Percentiles rank a stretch among this genome's conserved stretches.
phyloP scores from a whole-genome alignment of 2,888 invertebrate species.

The Drosophila prolongata region DNA sequence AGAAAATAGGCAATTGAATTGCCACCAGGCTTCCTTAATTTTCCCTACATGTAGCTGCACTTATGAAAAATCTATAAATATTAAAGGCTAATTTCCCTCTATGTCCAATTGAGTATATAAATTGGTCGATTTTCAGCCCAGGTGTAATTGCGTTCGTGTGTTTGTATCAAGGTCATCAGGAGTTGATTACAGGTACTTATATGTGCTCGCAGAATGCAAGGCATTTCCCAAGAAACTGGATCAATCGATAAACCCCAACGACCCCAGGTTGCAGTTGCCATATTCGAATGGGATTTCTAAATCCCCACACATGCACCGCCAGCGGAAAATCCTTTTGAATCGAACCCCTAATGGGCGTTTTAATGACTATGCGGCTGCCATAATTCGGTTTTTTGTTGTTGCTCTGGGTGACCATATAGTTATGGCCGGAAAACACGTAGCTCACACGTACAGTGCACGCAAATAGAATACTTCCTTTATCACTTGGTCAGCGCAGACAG shows the following conservation, averaged over 20 bases:
- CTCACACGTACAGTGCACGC: slow-evolving; percentile 22
- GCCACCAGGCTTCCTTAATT: neutral
- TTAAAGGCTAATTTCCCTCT: slow-evolving; percentile 59
- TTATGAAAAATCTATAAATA: slow-evolving; percentile 50
- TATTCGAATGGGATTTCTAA: slow-evolving; percentile 11
- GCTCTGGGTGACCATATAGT: slow-evolving; percentile 35
- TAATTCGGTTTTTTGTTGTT: slow-evolving; percentile 24
- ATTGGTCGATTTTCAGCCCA: slow-evolving; percentile 27
- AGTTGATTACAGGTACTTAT: slow-evolving; percentile 27
- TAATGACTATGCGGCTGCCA: slow-evolving; percentile 36
- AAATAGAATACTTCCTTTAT: slow-evolving; percentile 36
- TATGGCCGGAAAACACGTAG: slow-evolving; percentile 40
- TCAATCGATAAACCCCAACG: slow-evolving; percentile 38
- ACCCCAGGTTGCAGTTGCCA: slow-evolving; percentile 16
- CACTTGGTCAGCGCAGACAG: slow-evolving; percentile 25
- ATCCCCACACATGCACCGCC: neutral
- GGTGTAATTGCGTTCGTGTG: slow-evolving; percentile 25
- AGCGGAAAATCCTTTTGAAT: slow-evolving; percentile 13
- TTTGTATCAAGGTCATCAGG: slow-evolving; percentile 21
- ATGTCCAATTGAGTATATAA: slow-evolving; percentile 19
- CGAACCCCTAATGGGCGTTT: slow-evolving; percentile 16
- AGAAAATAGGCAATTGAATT: neutral
- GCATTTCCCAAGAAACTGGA: slow-evolving; percentile 25
- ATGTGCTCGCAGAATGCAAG: slow-evolving; percentile 29
- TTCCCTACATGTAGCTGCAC: slow-evolving; percentile 4